Conservation (phyloP, 2,797 vertebrate genomes). For the Gymnopithys bicolor region DNA sequence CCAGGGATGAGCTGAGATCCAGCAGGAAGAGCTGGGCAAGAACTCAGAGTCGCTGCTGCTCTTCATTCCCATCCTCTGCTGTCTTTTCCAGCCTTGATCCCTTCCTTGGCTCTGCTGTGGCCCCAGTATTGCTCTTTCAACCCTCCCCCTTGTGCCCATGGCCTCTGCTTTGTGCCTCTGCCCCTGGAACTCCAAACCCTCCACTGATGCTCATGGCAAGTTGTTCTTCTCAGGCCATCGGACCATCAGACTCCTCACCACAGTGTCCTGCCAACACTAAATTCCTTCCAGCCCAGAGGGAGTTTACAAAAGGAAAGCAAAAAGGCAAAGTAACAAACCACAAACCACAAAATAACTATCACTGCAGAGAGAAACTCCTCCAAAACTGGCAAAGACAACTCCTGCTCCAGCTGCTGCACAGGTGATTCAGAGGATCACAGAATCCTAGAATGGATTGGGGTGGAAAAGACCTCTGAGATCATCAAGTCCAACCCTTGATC, state of each 20-base stretch:
- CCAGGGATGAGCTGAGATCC: neutral
- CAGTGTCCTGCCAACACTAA: neutral
- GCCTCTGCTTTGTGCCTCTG: neutral
- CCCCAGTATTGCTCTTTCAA: neutral
- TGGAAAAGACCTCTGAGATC: too few relatives aligned
- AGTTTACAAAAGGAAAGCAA: neutral
- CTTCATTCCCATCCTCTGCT: neutral
- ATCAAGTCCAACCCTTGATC: too few relatives aligned
- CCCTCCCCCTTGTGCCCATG: rapidly evolving
- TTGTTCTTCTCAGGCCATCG: neutral
- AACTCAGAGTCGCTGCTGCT: neutral
- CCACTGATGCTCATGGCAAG: neutral
- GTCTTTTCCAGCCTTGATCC: neutral
- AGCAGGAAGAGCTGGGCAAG: neutral
- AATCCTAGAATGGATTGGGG: too few relatives aligned
- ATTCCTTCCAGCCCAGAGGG: neutral
- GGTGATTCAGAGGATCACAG: neutral
- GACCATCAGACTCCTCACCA: neutral
- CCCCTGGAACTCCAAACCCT: neutral
- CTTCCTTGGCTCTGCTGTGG: neutral
- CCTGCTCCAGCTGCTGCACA: neutral
- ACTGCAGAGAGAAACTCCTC: neutral
- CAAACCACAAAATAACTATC: neutral
- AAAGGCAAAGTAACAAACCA: neutral
- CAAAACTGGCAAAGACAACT: rapidly evolving